Percentiles rank a stretch among this genome's conserved stretches.
These are phyloP conservation scores for Dromas ardeola DNA, from an alignment of 2,113 vertebrate genomes.

Conservation along the genomic window DNA sequence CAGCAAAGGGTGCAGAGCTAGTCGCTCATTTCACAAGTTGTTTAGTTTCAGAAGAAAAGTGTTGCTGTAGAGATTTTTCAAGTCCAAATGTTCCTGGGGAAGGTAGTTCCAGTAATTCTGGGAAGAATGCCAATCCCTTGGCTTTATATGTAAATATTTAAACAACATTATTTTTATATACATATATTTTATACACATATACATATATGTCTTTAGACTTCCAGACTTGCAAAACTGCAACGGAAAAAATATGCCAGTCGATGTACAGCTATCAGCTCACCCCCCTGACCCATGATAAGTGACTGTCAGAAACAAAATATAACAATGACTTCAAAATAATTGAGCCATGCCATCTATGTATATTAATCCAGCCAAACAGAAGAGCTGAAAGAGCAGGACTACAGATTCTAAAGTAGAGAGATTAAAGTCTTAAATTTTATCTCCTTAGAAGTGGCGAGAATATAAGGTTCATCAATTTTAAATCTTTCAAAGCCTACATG, in stretches of 20 bases:
- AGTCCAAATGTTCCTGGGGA: slow-evolving; percentile 82
- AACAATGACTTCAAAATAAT: background rate
- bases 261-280: background rate
- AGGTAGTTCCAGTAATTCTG: slow-evolving; percentile 84
- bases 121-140: slow-evolving; percentile 75
- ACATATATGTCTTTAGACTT: slow-evolving; percentile 42
- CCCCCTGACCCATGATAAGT: background rate
- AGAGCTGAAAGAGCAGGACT: background rate
- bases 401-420: background rate
- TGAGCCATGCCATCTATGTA: background rate
- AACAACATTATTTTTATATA: slow-evolving; percentile 77
- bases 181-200: slow-evolving; percentile 61
- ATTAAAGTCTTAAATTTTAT: background rate
- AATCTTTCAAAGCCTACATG: background rate
- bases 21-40: slow-evolving; percentile 67
- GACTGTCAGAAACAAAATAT: background rate
- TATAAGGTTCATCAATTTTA: background rate
- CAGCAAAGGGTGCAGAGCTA: slow-evolving; percentile 44
- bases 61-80: slow-evolving; percentile 77
- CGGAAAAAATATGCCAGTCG: background rate
- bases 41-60: slow-evolving; percentile 69
- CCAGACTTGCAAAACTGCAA: slow-evolving; percentile 46
- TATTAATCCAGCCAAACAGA: background rate
- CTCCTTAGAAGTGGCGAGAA: background rate
- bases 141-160: slow-evolving; percentile 84